Conservation (phyloP, 1,140 invertebrate genomes). For the Drosophila jambulina region DNA sequence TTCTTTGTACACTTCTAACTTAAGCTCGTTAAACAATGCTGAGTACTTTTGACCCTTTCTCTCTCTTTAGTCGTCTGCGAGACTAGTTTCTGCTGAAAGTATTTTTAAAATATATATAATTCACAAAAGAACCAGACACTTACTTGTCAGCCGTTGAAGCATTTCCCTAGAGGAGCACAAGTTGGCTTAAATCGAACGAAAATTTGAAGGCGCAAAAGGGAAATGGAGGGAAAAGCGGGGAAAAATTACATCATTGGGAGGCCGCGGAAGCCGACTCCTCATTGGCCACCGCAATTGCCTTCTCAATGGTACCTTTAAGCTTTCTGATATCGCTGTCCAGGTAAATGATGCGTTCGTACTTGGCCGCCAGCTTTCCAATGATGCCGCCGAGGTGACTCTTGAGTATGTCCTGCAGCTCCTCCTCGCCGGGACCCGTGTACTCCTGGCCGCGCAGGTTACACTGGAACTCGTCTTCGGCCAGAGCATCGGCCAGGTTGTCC, state of each 20-base stretch:
- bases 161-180: background rate
- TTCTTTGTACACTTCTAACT: background rate
- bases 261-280: conserved; percentile 42
- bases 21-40: background rate
- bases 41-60: background rate
- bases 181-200: background rate
- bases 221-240: background rate
- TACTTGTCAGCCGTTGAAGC: background rate
- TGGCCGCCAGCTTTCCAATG: conserved; percentile 38
- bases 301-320: conserved; percentile 53
- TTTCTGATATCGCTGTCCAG: conserved; percentile 55
- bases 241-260: background rate
- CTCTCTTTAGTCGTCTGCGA: too few relatives aligned
- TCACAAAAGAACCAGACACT: background rate
- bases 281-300: conserved; percentile 49
- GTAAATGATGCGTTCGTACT: conserved; percentile 42
- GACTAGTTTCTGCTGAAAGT: background rate
- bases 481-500: conserved; percentile 47
- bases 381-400: conserved; percentile 28
- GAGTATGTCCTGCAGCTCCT: conserved; percentile 39
- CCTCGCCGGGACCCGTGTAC: conserved; percentile 12
- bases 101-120: background rate
- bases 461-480: conserved; percentile 64
- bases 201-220: background rate
- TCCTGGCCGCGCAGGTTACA: conserved; percentile 25